Evolutionary conservation across 2,888 invertebrate species (phyloP).

Genomic region (Amiota mariae): DNA sequence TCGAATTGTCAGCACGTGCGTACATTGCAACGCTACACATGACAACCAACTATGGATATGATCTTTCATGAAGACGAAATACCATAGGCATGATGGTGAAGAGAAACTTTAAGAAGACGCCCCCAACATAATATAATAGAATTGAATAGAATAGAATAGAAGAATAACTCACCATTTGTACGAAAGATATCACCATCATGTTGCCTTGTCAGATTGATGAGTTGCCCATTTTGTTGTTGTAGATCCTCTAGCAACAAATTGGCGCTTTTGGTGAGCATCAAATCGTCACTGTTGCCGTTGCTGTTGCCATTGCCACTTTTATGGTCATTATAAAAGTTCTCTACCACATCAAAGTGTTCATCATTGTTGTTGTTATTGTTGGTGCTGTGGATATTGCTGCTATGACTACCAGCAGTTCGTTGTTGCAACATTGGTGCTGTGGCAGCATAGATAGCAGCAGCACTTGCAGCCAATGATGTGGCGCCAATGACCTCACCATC

Average conservation of each 20-base stretch:
- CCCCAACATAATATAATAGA: slow-evolving; percentile 16
- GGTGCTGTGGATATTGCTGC: slow-evolving; percentile 31
- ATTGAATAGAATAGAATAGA: slow-evolving; percentile 10
- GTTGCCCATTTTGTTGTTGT: slow-evolving; percentile 62
- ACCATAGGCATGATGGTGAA: slow-evolving; percentile 3
- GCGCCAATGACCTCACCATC: slow-evolving; percentile 51
- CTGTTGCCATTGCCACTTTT: slow-evolving; percentile 1
- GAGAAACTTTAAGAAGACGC: slow-evolving; percentile 12
- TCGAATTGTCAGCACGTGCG: slow-evolving; percentile 10
- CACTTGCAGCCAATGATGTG: slow-evolving; percentile 54
- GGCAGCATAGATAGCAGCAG: slow-evolving; percentile 46
- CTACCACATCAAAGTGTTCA: background rate
- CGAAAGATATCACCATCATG: slow-evolving; percentile 73
- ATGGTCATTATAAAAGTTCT: slow-evolving; percentile 13
- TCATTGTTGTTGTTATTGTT: slow-evolving; percentile 33
- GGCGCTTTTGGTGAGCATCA: slow-evolving; percentile 54
- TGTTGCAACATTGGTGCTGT: background rate
- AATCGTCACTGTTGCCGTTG: slow-evolving; percentile 44
- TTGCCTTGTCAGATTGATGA: slow-evolving; percentile 73
- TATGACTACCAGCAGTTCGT: slow-evolving; percentile 16
- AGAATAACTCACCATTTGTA: slow-evolving; percentile 68
- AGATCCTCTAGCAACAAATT: slow-evolving; percentile 69
- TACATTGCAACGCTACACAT: slow-evolving; percentile 28
- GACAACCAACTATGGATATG: slow-evolving; percentile 20
- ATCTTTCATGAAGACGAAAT: slow-evolving; percentile 31